Percentiles rank a stretch among this genome's conserved stretches.
These are phyloP conservation scores for Melipona quadrifasciata DNA, from an alignment of 1,140 invertebrate species.

Conservation along the genomic window DNA sequence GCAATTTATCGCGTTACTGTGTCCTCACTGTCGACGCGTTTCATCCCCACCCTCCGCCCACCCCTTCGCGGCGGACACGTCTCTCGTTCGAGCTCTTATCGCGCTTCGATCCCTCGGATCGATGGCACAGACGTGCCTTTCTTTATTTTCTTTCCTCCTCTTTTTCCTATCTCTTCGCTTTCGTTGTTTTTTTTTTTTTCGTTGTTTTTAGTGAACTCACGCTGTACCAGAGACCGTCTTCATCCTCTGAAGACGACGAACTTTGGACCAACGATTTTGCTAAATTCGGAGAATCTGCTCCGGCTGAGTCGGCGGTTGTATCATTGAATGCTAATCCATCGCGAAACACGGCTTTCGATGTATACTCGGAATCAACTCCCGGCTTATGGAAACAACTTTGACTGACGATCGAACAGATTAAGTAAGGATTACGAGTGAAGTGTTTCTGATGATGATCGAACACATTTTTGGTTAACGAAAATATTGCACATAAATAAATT, in stretches of 20 bases:
- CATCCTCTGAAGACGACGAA: not conserved
- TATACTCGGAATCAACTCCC: not conserved
- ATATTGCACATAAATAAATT: too few relatives aligned
- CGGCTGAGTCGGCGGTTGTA: too few relatives aligned
- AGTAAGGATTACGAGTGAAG: not conserved
- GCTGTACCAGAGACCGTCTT: too few relatives aligned
- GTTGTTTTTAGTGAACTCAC: too few relatives aligned
- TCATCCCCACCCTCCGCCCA: not conserved
- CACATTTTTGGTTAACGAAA: too few relatives aligned
- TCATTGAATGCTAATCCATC: not conserved
- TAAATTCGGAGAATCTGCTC: too few relatives aligned
- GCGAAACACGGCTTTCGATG: not conserved
- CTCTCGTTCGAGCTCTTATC: not conserved
- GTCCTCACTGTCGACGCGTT: not conserved
- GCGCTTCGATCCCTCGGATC: not conserved
- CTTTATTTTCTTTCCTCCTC: not conserved
- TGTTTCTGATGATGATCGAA: too few relatives aligned
- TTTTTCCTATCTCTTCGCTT: not conserved
- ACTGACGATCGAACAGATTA: not conserved
- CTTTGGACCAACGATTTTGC: not conserved
- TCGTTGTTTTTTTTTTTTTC: too few relatives aligned
- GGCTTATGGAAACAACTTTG: not conserved
- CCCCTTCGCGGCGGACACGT: not conserved
- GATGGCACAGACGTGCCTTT: not conserved
- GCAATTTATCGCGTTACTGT: conserved; percentile 36